Base-by-base conservation (phyloP, 2,113 vertebrate species). In the Jacana jacana region DNA sequence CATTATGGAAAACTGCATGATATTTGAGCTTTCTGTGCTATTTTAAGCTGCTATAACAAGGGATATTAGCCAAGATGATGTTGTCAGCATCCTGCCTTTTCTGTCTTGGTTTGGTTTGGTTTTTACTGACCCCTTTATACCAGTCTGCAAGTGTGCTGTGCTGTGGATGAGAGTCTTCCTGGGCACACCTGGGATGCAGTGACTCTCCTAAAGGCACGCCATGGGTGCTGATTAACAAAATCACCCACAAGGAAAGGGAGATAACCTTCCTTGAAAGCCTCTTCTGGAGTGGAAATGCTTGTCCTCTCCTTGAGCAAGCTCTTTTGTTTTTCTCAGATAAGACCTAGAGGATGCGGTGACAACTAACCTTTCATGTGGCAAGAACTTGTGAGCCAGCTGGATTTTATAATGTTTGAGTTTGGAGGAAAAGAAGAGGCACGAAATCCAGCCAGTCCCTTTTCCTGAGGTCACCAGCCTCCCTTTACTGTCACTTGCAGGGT, bases 181-280 rank as follows among this genome's bases (percentile, higher is more conserved):
- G 31, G 31, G 44, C 24, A 13, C 37, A 16, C 11, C 55, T 23
- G 54, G 2, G 5, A 17, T 2, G 0, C 2, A 11, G 35, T 31
- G 39, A 19, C 55, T 14, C 7, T 30, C 37, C 66, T 18, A 22
- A 4, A 9, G 22, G 46, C 58, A 33, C 3, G 18, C 54, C 4
- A 4, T 48, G 54, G 54, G 51, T 4, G 7, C 14, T 52, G 14
- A 52, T 16, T 52, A 52, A 52, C 25, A 27, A 44, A 42, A 40
- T 25, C 30, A 35, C 7, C 35, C 25, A 4, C 13, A 14, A 9
- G 15, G 2, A 13, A 25, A 49, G 14, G 20, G 27, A 31, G 20
- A 40, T 20, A 28, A 10, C 15, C 12, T 8, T 39, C 17, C n/a
- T 52, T 30, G 35, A 30, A 35, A 39, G 14, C 44, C 44, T 42